phyloP scores from a whole-genome alignment of 2,113 vertebrate species.

The Psilopogon haemacephalus region DNA sequence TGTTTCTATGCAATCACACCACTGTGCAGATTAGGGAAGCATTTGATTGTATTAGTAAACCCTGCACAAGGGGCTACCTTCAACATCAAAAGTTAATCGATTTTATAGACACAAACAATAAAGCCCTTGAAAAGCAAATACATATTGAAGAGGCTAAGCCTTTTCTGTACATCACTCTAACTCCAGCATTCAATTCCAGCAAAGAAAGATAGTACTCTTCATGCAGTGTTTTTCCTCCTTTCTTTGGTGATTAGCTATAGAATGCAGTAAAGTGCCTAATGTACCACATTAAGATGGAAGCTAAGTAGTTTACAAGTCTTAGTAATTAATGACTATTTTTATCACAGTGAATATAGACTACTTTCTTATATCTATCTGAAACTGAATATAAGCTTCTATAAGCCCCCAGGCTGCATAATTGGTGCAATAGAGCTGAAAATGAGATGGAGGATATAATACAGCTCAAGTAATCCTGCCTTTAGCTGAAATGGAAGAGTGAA shows the following conservation, averaged over 20 bases:
- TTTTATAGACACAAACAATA: constrained; percentile 49
- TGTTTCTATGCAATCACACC: neutral
- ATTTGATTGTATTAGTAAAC: constrained; percentile 37
- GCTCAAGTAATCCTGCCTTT: constrained; percentile 72
- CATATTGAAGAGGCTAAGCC: constrained; percentile 35
- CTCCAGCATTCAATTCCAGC: constrained; percentile 57
- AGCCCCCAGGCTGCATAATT: constrained; percentile 77
- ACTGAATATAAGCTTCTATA: constrained; percentile 76
- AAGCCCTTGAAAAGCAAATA: constrained; percentile 50
- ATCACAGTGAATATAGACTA: constrained; percentile 74
- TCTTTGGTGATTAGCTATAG: constrained; percentile 68
- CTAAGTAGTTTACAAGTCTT: constrained; percentile 75
- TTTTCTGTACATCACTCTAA: constrained; percentile 51
- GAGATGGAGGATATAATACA: constrained; percentile 75
- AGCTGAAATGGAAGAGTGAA: constrained; percentile 69
- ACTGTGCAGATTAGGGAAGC: neutral
- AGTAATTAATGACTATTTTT: constrained; percentile 82
- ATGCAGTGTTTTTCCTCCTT: constrained; percentile 28
- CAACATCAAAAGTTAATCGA: constrained; percentile 37
- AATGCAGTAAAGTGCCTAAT: constrained; percentile 57
- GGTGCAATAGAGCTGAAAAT: constrained; percentile 81
- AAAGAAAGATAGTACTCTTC: constrained; percentile 62
- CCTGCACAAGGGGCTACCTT: neutral
- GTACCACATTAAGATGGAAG: constrained; percentile 65
- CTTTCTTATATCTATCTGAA: constrained; percentile 72